These are phyloP conservation scores for Metacarcinus magister DNA, from an alignment of 2,888 invertebrate genomes.

Conservation along the genomic window DNA sequence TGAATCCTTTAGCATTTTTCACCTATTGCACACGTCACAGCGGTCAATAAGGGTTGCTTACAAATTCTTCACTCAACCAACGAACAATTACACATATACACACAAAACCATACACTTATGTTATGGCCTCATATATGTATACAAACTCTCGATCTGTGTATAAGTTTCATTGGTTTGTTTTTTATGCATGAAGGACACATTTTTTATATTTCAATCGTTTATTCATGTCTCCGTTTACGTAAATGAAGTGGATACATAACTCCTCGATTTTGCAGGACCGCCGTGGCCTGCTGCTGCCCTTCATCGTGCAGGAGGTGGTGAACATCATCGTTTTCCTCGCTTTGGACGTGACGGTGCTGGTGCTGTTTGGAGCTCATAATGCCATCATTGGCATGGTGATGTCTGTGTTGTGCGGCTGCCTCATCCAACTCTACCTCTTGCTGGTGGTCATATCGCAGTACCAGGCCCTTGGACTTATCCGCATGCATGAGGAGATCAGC, in stretches of 20 bases:
- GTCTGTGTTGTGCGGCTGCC: not conserved
- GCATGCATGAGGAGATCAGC: constrained; percentile 82
- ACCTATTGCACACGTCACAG: too few relatives aligned
- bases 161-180: not conserved
- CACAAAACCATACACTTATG: too few relatives aligned
- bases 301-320: constrained; percentile 68
- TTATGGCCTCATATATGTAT: too few relatives aligned
- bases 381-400: constrained; percentile 32
- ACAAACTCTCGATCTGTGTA: too few relatives aligned
- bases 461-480: constrained; percentile 81
- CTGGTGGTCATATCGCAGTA: constrained; percentile 82
- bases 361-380: constrained; percentile 57
- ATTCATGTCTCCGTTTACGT: not conserved
- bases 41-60: too few relatives aligned
- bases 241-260: not conserved
- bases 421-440: constrained; percentile 75
- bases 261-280: constrained; percentile 72
- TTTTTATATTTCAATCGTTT: not conserved
- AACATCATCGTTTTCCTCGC: constrained; percentile 37
- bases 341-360: constrained; percentile 60
- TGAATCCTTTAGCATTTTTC: too few relatives aligned
- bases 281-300: constrained; percentile 79
- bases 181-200: not conserved
- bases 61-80: too few relatives aligned
- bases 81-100: too few relatives aligned